Evolutionary conservation across 2,797 vertebrate genomes (phyloP).

Genomic region (Vireo griseus): DNA sequence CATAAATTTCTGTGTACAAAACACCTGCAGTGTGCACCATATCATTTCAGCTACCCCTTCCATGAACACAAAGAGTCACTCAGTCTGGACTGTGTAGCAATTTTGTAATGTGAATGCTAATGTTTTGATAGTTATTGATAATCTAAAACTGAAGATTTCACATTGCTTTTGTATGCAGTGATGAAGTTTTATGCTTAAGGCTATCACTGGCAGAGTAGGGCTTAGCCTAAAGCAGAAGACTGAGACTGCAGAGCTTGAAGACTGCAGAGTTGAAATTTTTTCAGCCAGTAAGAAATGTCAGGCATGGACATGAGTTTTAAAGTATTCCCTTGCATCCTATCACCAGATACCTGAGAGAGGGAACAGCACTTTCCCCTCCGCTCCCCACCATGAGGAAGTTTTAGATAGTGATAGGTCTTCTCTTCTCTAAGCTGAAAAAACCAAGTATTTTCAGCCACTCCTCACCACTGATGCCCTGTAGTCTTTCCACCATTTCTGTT

Average conservation of each 20-base stretch:
- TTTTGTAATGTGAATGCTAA: not conserved
- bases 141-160: not conserved
- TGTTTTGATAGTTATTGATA: not conserved
- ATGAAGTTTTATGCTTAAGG: not conserved
- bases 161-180: not conserved
- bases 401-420: not conserved
- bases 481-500: not conserved
- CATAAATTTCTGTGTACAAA: not conserved
- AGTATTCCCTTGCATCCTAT: not conserved
- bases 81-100: not conserved
- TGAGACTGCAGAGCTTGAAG: not conserved
- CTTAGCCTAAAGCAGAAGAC: not conserved
- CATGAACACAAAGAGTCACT: not conserved
- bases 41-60: not conserved
- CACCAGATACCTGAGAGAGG: not conserved
- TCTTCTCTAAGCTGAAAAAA: not conserved
- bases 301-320: not conserved
- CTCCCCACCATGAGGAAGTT: not conserved
- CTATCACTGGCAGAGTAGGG: accelerated
- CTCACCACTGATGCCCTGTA: not conserved
- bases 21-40: not conserved
- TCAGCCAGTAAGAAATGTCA: not conserved
- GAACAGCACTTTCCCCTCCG: not conserved
- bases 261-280: too few species aligned
- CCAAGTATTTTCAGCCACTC: not conserved